Base-by-base conservation (phyloP, 2,113 vertebrate genomes). In the Psammodynastes pulverulentus region DNA sequence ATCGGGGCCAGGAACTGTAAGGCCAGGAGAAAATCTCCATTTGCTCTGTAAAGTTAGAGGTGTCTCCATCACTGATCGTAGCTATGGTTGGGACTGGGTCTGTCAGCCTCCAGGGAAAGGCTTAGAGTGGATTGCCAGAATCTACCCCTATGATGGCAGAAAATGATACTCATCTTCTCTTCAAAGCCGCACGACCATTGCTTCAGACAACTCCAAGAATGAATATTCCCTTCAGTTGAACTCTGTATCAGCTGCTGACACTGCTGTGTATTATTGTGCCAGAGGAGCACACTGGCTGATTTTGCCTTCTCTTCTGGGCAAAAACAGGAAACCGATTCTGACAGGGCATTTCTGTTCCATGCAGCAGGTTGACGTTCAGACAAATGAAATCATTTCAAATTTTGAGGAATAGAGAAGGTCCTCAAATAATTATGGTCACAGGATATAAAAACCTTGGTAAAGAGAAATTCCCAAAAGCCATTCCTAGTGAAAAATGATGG, bases 81-180 rank as follows among this genome's bases (percentile, higher is more conserved):
- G 26, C 52, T 10, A 24, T 34, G 5, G 5, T 58, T 88, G 84
- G 45, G 0, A 49, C 72, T 92, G 91, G 92, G 5, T 92, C 29
- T 67, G 46, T 6, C 92, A 89, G 45, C 23, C 19, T 12, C 85
- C 85, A 1, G 58, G 85, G 10, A 88, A 90, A 85, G 67, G 67
- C 5, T 72, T 95, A 23, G 93, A 95, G 9, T 94, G 90, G 84
- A 23, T 95, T 21, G 90, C 45, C 8, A 4, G 1, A 10, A 92
- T 90, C 21, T 0, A 90, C 43, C 43, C 12, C 12, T 1, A 9
- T 53, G 13, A 46, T 51, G 88, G 88, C 0, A 24, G 1, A 15
- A 79, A 48, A 15, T 34, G 90, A 7, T 93, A 56, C 10, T 84
- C 88, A 21, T 10, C 89, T 2, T 72, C 92, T 23, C 88, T 92